A percentile compares a stretch with the other conserved stretches of the same genome.
These are phyloP conservation scores for Silurus aristotelis DNA, from an alignment of 2,797 vertebrate genomes.

Conservation along the genomic window DNA sequence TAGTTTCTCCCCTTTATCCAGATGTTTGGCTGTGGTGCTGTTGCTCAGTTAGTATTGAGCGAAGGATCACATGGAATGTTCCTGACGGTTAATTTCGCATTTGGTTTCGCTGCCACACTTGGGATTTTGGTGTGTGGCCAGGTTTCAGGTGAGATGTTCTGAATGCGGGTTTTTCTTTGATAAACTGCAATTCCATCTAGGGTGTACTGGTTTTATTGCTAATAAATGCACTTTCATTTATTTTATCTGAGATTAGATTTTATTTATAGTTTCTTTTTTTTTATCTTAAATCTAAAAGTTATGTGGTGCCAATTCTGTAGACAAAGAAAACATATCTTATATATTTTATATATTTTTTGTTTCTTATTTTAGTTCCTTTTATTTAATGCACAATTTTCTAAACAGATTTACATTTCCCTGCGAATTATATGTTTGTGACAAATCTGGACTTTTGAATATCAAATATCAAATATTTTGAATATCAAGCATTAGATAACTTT, in stretches of 20 bases:
- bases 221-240: not conserved
- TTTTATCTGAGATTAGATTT: not conserved
- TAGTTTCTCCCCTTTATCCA: conserved; percentile 46
- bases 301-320: not conserved
- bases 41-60: conserved; percentile 81
- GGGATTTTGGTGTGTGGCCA: conserved; percentile 81
- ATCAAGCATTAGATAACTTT: not conserved
- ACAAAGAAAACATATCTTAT: not conserved
- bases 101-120: conserved; percentile 79
- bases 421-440: no score
- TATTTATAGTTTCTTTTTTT: not conserved
- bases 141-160: conserved; percentile 81
- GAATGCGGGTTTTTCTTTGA: not conserved
- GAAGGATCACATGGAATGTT: conserved; percentile 78
- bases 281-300: not conserved
- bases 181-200: not conserved
- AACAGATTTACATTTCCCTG: no score
- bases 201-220: not conserved
- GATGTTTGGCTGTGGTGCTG: conserved; percentile 82
- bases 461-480: not conserved
- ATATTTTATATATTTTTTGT: no score
- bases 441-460: not conserved
- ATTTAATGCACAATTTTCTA: no score
- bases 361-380: no score
- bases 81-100: conserved; percentile 84